Conservation (phyloP, 2,797 vertebrate species). For the Peromyscus attwateri region DNA sequence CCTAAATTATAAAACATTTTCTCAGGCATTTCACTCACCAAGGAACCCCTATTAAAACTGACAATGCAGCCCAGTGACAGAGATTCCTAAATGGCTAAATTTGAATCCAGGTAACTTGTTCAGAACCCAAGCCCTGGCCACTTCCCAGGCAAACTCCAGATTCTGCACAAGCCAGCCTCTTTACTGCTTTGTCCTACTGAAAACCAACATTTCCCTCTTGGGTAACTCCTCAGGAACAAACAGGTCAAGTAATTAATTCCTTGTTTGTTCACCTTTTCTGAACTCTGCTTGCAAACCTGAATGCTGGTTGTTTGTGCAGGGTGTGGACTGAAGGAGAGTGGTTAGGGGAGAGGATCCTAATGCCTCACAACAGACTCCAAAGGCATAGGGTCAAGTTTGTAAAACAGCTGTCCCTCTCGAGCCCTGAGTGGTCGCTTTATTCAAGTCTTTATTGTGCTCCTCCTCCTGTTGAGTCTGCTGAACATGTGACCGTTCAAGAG, state of each 20-base stretch:
- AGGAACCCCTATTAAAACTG: neutral
- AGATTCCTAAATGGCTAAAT: neutral
- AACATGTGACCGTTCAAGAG: neutral
- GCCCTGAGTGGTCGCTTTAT: neutral
- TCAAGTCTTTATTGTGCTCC: neutral
- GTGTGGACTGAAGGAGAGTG: neutral
- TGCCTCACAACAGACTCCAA: no score
- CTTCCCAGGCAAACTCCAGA: neutral
- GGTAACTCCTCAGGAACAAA: slow-evolving; percentile 15
- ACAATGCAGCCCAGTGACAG: accelerated
- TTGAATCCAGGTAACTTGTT: neutral
- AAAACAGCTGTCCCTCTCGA: neutral
- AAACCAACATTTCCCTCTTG: neutral
- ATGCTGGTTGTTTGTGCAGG: neutral
- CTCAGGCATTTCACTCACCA: neutral
- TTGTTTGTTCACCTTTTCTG: neutral
- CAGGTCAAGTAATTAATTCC: neutral
- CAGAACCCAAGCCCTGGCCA: neutral
- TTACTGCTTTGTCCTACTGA: no score
- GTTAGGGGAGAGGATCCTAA: neutral
- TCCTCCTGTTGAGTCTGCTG: neutral
- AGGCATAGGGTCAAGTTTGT: neutral
- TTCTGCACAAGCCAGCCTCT: accelerated
- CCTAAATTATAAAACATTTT: slow-evolving; percentile 40
- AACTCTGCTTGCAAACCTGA: neutral